Conservation (phyloP, 1,140 invertebrate species). For the Nylanderia fulva region DNA sequence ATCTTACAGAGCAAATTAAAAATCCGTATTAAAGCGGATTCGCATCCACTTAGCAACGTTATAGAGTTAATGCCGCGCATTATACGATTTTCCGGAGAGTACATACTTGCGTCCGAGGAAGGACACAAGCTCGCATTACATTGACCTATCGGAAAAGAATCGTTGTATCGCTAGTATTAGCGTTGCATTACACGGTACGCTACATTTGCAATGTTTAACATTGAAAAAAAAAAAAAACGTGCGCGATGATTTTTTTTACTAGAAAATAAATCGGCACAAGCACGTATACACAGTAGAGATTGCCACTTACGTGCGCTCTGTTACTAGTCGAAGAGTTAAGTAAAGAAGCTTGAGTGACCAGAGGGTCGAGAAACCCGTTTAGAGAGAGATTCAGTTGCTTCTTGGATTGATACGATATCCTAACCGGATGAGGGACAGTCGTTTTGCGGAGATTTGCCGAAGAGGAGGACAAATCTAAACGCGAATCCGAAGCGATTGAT, state of each 20-base stretch:
- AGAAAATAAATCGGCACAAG: neutral
- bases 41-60: slow-evolving; percentile 43
- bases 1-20: slow-evolving; percentile 62
- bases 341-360: slow-evolving; percentile 43
- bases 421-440: slow-evolving; percentile 42
- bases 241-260: neutral
- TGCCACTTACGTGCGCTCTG: slow-evolving; percentile 7
- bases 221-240: too few relatives aligned
- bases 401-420: slow-evolving; percentile 62
- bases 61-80: slow-evolving; percentile 41
- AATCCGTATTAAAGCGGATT: slow-evolving; percentile 63
- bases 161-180: neutral
- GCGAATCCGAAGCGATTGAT: slow-evolving; percentile 61
- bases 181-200: neutral
- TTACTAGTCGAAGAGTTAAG: neutral
- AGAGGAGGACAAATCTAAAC: slow-evolving; percentile 65
- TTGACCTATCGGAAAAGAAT: neutral
- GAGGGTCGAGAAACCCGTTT: slow-evolving; percentile 42
- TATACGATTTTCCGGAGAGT: slow-evolving; percentile 47
- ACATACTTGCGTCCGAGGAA: neutral
- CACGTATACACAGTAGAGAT: neutral
- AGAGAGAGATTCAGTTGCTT: slow-evolving; percentile 15
- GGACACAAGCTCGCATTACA: neutral
- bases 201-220: neutral
- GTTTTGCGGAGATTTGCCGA: slow-evolving; percentile 62